These are phyloP conservation scores for Sarcophaga bullata DNA, from an alignment of 1,140 invertebrate species.

Conservation along the genomic window DNA sequence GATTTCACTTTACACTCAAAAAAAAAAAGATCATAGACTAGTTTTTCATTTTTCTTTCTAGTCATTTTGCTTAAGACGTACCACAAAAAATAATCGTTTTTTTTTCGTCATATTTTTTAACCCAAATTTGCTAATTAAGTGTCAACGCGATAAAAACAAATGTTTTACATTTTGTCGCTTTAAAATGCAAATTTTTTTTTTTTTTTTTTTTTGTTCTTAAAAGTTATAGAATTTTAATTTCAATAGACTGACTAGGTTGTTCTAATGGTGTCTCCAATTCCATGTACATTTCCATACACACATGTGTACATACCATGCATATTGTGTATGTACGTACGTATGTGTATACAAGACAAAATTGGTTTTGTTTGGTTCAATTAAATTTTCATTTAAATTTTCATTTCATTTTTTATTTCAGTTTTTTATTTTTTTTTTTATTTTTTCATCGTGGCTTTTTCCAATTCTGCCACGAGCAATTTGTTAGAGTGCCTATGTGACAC, in stretches of 20 bases:
- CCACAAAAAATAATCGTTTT: background rate
- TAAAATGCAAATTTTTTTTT: background rate
- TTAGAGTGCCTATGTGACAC: background rate
- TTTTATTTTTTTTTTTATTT: too few relatives aligned
- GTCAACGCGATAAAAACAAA: slow-evolving; percentile 23
- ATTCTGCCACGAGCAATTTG: background rate
- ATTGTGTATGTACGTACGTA: too few relatives aligned
- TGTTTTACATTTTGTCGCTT: slow-evolving; percentile 21
- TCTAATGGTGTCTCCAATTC: background rate
- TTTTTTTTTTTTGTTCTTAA: background rate
- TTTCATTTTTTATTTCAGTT: too few relatives aligned
- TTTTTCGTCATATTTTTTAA: background rate
- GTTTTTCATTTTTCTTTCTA: too few relatives aligned
- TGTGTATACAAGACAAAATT: too few relatives aligned
- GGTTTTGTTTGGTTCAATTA: too few relatives aligned
- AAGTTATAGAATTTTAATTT: slow-evolving; percentile 22
- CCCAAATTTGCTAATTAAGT: slow-evolving; percentile 22
- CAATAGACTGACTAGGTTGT: slow-evolving; percentile 1
- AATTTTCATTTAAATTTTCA: too few relatives aligned
- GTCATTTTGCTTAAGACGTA: too few relatives aligned
- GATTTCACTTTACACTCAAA: too few relatives aligned
- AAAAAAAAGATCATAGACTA: too few relatives aligned
- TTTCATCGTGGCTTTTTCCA: background rate
- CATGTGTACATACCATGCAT: background rate
- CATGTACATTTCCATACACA: background rate